Conservation (phyloP, 2,888 invertebrate genomes). For the Clusia tigrina region DNA sequence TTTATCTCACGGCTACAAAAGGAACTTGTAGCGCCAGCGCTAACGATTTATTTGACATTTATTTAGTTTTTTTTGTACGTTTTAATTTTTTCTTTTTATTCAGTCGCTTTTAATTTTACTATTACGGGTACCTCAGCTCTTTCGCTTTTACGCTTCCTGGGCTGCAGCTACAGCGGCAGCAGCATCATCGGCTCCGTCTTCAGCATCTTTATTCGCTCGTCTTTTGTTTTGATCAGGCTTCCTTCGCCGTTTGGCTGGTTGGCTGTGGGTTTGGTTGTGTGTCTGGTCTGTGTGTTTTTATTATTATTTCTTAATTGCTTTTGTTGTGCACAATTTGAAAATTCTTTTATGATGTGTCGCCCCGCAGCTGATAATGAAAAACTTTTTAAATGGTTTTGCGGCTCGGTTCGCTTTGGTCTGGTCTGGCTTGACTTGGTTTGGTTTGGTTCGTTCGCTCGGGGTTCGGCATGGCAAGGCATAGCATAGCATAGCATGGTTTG, state of each 20-base stretch:
- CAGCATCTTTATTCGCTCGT: neutral
- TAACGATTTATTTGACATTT: constrained; percentile 7
- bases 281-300: neutral
- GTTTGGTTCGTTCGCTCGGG: neutral
- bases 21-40: constrained; percentile 6
- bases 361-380: constrained; percentile 22
- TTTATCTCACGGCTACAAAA: constrained; percentile 4
- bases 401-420: no score
- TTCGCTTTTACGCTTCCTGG: neutral
- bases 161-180: no score
- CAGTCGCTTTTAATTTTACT: neutral
- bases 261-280: neutral
- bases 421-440: no score
- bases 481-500: no score
- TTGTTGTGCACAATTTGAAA: constrained; percentile 16
- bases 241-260: neutral
- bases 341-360: constrained; percentile 13
- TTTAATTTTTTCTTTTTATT: neutral
- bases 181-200: no score
- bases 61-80: constrained; percentile 4
- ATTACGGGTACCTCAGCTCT: no score
- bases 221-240: constrained; percentile 3
- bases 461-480: constrained; percentile 4
- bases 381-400: constrained; percentile 13
- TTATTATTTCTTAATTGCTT: constrained; percentile 8